Evolutionary conservation across 30 jellyfish, hydroid and myxozoan species (phyloP), one percentile per base, ranked within the genome.

Genomic region (Catostylus mosaicus): DNA sequence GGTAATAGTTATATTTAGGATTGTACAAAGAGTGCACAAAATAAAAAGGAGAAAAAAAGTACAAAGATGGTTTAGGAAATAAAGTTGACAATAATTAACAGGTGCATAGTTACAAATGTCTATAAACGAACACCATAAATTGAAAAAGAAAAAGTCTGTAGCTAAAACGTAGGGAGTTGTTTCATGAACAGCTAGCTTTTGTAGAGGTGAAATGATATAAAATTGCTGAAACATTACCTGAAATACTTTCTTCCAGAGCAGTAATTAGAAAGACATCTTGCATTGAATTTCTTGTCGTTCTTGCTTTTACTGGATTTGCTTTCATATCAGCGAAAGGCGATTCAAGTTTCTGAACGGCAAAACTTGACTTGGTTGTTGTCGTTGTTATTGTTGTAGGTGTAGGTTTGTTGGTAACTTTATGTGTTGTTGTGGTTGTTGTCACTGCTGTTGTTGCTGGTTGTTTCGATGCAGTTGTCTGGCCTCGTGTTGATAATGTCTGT

Each of bases 201-300:
- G n/a, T n/a, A n/a, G n/a, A n/a, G n/a, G n/a, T n/a, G n/a, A n/a
- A n/a, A n/a, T n/a, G n/a, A n/a, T n/a, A n/a, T n/a, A n/a, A n/a
- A n/a, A n/a, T n/a, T n/a, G n/a, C n/a, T n/a, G n/a, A n/a, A n/a
- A n/a, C n/a, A n/a, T n/a, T 72, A 79, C 97, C 95, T 18, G 97
- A 97, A 37, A 95, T 95, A 36, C 99, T 95, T 73, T 95, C 97
- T 67, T 88, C 99, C 34, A 95, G 23, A 16, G 99, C 99, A 56
- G 82, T 95, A 32, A 88, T 73, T 20, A 95, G 89, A 35, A 95
- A 77, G 27, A 97, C 92, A 78, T 95, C 99, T 85, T 95, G 99
- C 99, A 95, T 95, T 3, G 99, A 95, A 64, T 95, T 95, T 31
- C 99, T 63, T 27, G 99, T 95, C 80, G 90, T 89, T 52, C 99